These are phyloP conservation scores for Penaeus monodon DNA, from an alignment of 2,888 invertebrate genomes.

Conservation along the genomic window DNA sequence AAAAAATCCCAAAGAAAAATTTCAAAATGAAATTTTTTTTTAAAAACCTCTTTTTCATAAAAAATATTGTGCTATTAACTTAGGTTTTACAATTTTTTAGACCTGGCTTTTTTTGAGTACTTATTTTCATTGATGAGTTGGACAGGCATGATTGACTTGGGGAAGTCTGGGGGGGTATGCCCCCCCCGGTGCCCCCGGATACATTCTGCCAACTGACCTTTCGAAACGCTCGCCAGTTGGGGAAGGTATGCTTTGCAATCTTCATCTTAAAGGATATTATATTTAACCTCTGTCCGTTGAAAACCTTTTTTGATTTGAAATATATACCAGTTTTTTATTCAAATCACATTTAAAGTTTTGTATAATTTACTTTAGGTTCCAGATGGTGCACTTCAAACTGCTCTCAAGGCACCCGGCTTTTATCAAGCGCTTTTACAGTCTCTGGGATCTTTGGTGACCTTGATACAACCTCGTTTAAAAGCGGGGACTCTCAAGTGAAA, in stretches of 20 bases:
- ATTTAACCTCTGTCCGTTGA: not conserved
- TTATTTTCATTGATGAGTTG: conserved; percentile 80
- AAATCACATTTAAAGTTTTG: not conserved
- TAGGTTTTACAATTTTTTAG: too few relatives aligned
- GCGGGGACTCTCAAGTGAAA: conserved; percentile 97
- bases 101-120: not conserved
- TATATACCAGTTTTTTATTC: too few relatives aligned
- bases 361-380: conserved; percentile 73
- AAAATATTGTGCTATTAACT: too few relatives aligned
- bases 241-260: conserved; percentile 75
- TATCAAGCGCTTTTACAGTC: conserved; percentile 99
- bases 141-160: conserved; percentile 87
- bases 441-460: conserved; percentile 96
- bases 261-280: not conserved
- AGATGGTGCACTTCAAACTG: conserved; percentile 89
- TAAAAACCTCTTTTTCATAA: too few relatives aligned
- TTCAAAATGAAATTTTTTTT: too few relatives aligned
- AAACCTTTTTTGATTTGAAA: too few relatives aligned
- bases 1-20: too few relatives aligned
- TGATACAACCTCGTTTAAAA: conserved; percentile 98
- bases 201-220: conserved; percentile 81
- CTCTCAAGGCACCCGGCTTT: conserved; percentile 96
- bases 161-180: conserved; percentile 82
- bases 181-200: conserved; percentile 80
- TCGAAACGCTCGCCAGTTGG: conserved; percentile 86